A percentile compares a stretch with the other conserved stretches of the same genome.
These are phyloP conservation scores for Argyrosomus japonicus DNA, from an alignment of 2,113 vertebrate species.

Conservation along the genomic window DNA sequence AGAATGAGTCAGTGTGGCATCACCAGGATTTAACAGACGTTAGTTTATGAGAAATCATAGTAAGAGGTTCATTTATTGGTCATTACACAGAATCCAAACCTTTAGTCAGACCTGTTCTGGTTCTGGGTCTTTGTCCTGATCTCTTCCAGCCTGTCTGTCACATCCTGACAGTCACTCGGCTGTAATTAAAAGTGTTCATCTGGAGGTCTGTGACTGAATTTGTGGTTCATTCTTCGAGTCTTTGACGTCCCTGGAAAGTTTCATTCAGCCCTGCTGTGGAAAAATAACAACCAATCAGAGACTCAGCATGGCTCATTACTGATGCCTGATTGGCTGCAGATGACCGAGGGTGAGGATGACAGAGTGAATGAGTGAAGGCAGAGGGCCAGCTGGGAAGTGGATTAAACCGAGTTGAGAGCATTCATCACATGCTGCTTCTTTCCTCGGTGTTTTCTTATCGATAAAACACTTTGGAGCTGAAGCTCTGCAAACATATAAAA, in stretches of 20 bases:
- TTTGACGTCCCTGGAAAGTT: not conserved
- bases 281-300: not conserved
- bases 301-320: slow-evolving; percentile 7
- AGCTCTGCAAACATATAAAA: not conserved
- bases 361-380: not conserved
- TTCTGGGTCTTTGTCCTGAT: not conserved
- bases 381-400: slow-evolving; percentile 8
- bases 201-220: not conserved
- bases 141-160: not conserved
- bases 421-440: too few relatives aligned
- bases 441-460: not conserved
- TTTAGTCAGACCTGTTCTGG: too few relatives aligned
- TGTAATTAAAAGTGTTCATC: not conserved
- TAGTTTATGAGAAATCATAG: too few relatives aligned
- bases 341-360: not conserved
- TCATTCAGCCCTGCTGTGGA: not conserved
- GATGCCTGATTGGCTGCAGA: slow-evolving; percentile 26
- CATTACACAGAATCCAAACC: too few relatives aligned
- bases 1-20: too few relatives aligned
- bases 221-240: not conserved
- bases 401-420: not conserved
- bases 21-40: too few relatives aligned
- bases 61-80: too few relatives aligned
- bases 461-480: not conserved
- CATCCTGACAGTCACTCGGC: not conserved